These are phyloP conservation scores for Nesospiza acunhae DNA, from an alignment of 2,113 vertebrate species.

Conservation along the genomic window DNA sequence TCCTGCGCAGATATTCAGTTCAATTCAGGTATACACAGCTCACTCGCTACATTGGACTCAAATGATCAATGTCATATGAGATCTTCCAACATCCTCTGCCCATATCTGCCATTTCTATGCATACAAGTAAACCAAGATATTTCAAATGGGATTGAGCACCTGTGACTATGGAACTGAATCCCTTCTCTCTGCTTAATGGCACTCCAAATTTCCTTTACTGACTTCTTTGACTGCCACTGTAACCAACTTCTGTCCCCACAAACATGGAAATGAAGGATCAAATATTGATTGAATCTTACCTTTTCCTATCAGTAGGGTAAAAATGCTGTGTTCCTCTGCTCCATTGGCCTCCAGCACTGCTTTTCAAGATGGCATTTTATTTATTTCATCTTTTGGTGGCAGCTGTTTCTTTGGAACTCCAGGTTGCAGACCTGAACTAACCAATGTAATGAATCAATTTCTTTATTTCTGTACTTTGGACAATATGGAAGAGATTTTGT, in stretches of 20 bases:
- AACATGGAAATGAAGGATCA: background rate
- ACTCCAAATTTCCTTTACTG: background rate
- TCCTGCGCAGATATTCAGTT: background rate
- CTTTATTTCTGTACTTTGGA: background rate
- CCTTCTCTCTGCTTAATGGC: background rate
- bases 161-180: background rate
- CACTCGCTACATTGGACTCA: background rate
- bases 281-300: background rate
- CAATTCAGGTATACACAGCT: background rate
- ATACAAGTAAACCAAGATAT: background rate
- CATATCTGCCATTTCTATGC: background rate
- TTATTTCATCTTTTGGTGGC: background rate
- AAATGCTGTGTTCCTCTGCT: background rate
- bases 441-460: background rate
- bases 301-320: background rate
- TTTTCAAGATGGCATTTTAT: background rate
- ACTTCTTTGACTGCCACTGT: background rate
- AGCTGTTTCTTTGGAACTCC: background rate
- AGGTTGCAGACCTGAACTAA: background rate
- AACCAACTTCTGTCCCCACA: background rate
- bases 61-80: background rate
- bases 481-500: background rate
- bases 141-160: background rate
- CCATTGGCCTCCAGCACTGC: background rate
- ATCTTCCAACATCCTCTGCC: background rate